These are phyloP conservation scores for Antennarius maculatus DNA, from an alignment of 2,797 vertebrate species.

Conservation along the genomic window DNA sequence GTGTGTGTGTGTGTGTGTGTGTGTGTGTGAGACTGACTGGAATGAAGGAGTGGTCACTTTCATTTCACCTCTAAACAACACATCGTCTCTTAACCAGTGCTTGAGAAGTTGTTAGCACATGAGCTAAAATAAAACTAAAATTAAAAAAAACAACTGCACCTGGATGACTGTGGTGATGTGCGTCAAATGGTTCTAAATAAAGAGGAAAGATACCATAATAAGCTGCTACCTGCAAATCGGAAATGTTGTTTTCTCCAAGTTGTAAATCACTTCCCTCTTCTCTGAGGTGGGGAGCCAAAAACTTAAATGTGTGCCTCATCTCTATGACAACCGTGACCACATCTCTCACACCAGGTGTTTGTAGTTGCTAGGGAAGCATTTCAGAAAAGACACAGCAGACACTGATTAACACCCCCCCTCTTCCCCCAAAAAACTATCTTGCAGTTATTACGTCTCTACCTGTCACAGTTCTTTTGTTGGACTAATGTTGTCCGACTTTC, in stretches of 20 bases:
- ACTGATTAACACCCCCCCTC: slow-evolving; percentile 22
- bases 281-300: slow-evolving; percentile 20
- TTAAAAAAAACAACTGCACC: too few species aligned
- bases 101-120: not conserved
- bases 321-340: slow-evolving; percentile 69
- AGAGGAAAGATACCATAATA: slow-evolving; percentile 8
- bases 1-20: not conserved
- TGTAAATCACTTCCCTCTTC: slow-evolving; percentile 25
- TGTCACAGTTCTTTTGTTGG: not conserved
- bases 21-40: too few species aligned
- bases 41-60: too few species aligned
- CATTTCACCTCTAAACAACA: too few species aligned
- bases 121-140: not conserved
- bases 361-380: slow-evolving; percentile 59
- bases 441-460: not conserved
- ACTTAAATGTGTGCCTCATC: slow-evolving; percentile 36
- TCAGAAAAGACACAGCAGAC: slow-evolving; percentile 12
- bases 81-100: not conserved
- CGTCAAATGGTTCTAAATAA: slow-evolving; percentile 21
- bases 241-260: slow-evolving; percentile 24
- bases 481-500: slow-evolving; percentile 15
- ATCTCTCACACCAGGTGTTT: slow-evolving; percentile 10
- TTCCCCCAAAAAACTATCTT: not conserved
- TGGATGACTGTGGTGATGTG: not conserved
- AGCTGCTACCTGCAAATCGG: slow-evolving; percentile 7